These are phyloP conservation scores for Ameiurus melas DNA, from an alignment of 2,113 vertebrate genomes.

Conservation along the genomic window DNA sequence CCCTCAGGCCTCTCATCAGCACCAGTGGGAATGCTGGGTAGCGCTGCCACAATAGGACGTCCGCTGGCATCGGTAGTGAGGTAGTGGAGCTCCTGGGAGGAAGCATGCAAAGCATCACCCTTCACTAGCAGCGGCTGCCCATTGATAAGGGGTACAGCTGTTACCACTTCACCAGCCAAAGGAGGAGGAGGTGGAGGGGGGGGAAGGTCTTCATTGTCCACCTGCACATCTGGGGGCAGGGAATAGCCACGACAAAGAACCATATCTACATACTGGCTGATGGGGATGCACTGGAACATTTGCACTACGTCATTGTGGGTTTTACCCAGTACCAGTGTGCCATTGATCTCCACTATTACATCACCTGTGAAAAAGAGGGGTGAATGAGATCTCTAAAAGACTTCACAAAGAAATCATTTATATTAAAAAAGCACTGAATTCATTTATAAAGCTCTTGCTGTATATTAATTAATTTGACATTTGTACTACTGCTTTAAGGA, in stretches of 20 bases:
- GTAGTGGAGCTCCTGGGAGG: constrained; percentile 78
- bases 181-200: constrained; percentile 50
- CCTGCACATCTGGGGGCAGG: constrained; percentile 84
- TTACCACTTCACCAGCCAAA: constrained; percentile 68
- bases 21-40: constrained; percentile 78
- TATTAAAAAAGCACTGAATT: neutral
- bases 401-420: neutral
- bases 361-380: constrained; percentile 75
- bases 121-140: constrained; percentile 71
- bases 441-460: neutral
- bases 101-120: constrained; percentile 60
- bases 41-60: constrained; percentile 66
- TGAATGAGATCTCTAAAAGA: neutral
- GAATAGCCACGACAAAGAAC: constrained; percentile 93
- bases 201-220: constrained; percentile 67
- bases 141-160: constrained; percentile 72
- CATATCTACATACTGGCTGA: constrained; percentile 94
- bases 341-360: constrained; percentile 95
- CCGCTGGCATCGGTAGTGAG: constrained; percentile 76
- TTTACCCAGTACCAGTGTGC: constrained; percentile 90
- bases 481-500: neutral
- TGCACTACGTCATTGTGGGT: constrained; percentile 97
- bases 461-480: neutral
- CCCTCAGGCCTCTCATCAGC: constrained; percentile 73
- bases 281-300: constrained; percentile 94